phyloP scores from a whole-genome alignment of 2,113 vertebrate genomes.

The Lipophrys pholis region DNA sequence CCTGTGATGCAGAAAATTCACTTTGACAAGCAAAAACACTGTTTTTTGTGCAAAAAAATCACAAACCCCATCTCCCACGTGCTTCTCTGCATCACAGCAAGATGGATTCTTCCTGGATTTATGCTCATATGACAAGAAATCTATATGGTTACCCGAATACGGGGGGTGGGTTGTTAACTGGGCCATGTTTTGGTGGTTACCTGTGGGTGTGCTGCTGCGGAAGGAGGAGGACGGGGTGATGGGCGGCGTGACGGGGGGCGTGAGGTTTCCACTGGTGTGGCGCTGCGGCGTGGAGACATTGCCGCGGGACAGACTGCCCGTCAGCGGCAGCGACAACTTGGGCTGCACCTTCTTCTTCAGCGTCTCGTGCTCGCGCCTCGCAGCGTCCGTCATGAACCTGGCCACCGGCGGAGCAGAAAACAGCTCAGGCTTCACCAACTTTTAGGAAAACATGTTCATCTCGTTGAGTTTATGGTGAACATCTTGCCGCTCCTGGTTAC shows the following conservation, averaged over 20 bases:
- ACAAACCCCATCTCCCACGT: too few relatives aligned
- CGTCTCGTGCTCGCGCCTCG: conserved; percentile 93
- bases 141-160: too few relatives aligned
- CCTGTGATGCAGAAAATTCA: too few relatives aligned
- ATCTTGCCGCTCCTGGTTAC: neutral
- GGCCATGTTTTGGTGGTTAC: conserved; percentile 24
- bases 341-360: conserved; percentile 96
- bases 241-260: conserved; percentile 96
- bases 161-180: too few relatives aligned
- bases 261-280: conserved; percentile 97
- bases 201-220: conserved; percentile 97
- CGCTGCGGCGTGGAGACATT: conserved; percentile 93
- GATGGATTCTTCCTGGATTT: too few relatives aligned
- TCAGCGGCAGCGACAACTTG: conserved; percentile 92
- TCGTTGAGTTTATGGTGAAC: neutral
- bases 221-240: conserved; percentile 98
- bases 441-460: neutral
- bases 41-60: too few relatives aligned
- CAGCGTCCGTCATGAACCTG: conserved; percentile 98
- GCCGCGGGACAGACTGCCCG: conserved; percentile 89
- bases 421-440: conserved; percentile 13
- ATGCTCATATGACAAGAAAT: too few relatives aligned
- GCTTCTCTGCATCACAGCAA: too few relatives aligned
- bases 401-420: neutral
- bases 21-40: too few relatives aligned